Percentiles rank a stretch among this genome's conserved stretches.
Evolutionary conservation across 2,113 vertebrate genomes (phyloP).

Genomic region (Hippotragus niger): DNA sequence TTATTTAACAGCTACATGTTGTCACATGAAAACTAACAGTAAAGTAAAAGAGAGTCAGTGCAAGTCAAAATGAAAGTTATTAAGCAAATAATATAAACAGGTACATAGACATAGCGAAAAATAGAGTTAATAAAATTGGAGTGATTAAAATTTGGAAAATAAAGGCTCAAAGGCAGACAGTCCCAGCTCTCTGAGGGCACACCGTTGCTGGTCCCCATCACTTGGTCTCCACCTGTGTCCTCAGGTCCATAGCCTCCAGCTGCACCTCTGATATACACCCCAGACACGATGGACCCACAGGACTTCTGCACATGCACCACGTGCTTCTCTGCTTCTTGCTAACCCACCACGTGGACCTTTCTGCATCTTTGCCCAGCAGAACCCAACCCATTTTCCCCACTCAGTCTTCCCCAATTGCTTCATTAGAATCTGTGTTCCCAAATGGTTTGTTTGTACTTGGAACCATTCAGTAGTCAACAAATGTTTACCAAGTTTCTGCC

Average conservation of each 20-base stretch:
- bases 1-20: not conserved
- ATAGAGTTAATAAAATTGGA: not conserved
- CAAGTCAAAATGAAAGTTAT: not conserved
- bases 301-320: not conserved
- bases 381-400: not conserved
- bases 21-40: not conserved
- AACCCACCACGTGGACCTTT: not conserved
- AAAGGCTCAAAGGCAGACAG: not conserved
- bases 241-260: not conserved
- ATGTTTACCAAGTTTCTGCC: not conserved
- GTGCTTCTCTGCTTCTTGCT: not conserved
- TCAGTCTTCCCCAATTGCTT: not conserved
- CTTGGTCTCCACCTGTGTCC: not conserved
- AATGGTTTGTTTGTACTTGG: not conserved
- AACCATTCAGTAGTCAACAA: not conserved
- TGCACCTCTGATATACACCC: not conserved
- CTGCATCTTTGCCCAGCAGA: not conserved
- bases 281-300: not conserved
- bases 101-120: not conserved
- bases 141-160: not conserved
- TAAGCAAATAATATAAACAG: not conserved
- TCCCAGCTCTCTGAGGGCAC: not conserved
- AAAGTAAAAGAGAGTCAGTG: not conserved
- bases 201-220: accelerated
- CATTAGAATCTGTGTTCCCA: not conserved